phyloP scores from a whole-genome alignment of 2,113 vertebrate species.

The Ginglymostoma cirratum region DNA sequence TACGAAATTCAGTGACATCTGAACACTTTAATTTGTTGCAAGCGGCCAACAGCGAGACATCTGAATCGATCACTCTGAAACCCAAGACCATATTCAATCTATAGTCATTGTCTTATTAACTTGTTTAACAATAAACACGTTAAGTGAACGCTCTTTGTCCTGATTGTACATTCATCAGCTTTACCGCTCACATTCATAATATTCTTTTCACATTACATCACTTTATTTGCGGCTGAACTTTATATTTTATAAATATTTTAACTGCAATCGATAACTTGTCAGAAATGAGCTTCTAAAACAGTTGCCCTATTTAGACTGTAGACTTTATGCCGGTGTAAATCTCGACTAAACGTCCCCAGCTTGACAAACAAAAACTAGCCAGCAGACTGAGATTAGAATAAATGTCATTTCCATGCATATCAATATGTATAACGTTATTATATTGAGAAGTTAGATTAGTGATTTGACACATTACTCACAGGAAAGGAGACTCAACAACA shows the following conservation, averaged over 20 bases:
- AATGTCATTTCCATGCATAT: neutral
- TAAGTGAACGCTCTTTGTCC: neutral
- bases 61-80: neutral
- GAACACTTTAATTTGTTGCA: constrained; percentile 8
- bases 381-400: neutral
- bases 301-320: neutral
- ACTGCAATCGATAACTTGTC: constrained; percentile 23
- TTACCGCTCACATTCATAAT: constrained; percentile 14
- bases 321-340: constrained; percentile 15
- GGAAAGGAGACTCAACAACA: neutral
- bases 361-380: neutral
- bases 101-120: constrained; percentile 12
- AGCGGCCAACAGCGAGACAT: neutral
- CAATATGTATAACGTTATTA: neutral
- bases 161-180: constrained; percentile 33
- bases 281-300: constrained; percentile 29
- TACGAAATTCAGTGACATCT: neutral
- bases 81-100: constrained; percentile 2
- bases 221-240: constrained; percentile 3
- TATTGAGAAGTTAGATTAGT: neutral
- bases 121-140: neutral
- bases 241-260: constrained; percentile 34
- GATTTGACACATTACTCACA: neutral
- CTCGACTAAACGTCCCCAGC: neutral
- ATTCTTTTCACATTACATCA: constrained; percentile 13